Conservation (phyloP, 2,888 invertebrate species). For the Trichopoda pennipes region DNA sequence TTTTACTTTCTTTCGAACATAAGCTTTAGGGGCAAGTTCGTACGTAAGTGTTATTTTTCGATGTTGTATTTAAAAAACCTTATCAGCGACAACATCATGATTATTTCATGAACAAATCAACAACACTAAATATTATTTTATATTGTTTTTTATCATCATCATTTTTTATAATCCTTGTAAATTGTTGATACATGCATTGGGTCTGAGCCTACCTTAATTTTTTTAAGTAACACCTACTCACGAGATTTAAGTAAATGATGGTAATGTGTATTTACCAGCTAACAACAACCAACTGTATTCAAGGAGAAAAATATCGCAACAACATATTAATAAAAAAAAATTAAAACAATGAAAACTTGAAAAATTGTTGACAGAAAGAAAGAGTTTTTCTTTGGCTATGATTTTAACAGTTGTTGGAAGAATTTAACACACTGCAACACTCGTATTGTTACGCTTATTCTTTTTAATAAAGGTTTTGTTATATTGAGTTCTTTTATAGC, state of each 20-base stretch:
- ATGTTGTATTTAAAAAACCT: conserved; percentile 35
- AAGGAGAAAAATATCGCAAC: conserved; percentile 29
- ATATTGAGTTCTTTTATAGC: too few relatives aligned
- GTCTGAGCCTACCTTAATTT: conserved; percentile 38
- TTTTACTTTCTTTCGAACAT: conserved; percentile 7
- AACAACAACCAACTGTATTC: conserved; percentile 38
- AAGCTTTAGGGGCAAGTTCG: neutral
- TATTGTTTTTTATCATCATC: conserved; percentile 64
- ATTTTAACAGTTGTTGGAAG: neutral
- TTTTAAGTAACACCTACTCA: conserved; percentile 61
- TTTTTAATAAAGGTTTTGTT: too few relatives aligned
- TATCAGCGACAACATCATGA: conserved; percentile 75
- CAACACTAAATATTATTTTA: conserved; percentile 65
- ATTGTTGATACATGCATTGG: conserved; percentile 65
- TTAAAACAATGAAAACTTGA: conserved; percentile 12
- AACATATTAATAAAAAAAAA: conserved; percentile 27
- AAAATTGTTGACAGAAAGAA: conserved; percentile 14
- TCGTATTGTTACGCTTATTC: too few relatives aligned
- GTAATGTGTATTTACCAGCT: conserved; percentile 12
- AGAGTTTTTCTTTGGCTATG: conserved; percentile 14
- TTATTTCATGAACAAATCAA: conserved; percentile 77
- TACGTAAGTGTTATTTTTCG: neutral
- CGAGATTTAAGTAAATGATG: conserved; percentile 18
- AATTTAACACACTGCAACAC: too few relatives aligned
- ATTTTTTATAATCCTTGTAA: too few relatives aligned